phyloP scores from a whole-genome alignment of 2,888 invertebrate species.

The Eristalis arbustorum region DNA sequence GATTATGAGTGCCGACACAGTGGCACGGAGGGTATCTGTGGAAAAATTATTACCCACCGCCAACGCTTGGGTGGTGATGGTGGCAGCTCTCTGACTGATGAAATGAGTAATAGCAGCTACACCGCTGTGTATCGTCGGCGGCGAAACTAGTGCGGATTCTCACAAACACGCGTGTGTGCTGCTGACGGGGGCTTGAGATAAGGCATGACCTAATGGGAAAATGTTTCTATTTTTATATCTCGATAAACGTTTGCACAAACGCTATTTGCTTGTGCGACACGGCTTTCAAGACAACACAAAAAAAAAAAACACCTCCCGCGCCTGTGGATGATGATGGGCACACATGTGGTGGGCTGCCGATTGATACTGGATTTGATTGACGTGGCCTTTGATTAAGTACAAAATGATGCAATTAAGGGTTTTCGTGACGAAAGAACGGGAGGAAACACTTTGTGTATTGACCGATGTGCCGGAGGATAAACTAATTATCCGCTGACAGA shows the following conservation, averaged over 20 bases:
- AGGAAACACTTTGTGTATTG: neutral
- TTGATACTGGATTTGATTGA: neutral
- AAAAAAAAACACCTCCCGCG: neutral
- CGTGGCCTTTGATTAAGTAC: neutral
- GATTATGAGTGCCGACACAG: constrained; percentile 40
- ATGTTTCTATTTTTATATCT: constrained; percentile 44
- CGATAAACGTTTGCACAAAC: constrained; percentile 15
- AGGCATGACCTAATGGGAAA: constrained; percentile 56
- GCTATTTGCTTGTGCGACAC: neutral
- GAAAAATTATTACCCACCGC: constrained; percentile 41
- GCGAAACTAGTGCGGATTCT: neutral
- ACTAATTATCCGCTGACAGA: neutral
- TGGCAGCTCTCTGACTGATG: constrained; percentile 10
- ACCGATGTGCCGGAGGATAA: neutral
- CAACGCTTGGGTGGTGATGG: constrained; percentile 9
- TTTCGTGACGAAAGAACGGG: constrained; percentile 3
- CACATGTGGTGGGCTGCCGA: neutral
- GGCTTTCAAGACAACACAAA: neutral
- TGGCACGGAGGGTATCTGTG: constrained; percentile 40
- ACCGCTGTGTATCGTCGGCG: neutral
- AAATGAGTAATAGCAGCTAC: constrained; percentile 29
- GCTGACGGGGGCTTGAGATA: constrained; percentile 25
- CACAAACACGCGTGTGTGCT: neutral
- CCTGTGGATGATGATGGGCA: neutral
- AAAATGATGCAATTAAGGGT: constrained; percentile 12